These are phyloP conservation scores for Pseudobourletiella spinata DNA, from an alignment of 1,140 invertebrate genomes.

Conservation along the genomic window DNA sequence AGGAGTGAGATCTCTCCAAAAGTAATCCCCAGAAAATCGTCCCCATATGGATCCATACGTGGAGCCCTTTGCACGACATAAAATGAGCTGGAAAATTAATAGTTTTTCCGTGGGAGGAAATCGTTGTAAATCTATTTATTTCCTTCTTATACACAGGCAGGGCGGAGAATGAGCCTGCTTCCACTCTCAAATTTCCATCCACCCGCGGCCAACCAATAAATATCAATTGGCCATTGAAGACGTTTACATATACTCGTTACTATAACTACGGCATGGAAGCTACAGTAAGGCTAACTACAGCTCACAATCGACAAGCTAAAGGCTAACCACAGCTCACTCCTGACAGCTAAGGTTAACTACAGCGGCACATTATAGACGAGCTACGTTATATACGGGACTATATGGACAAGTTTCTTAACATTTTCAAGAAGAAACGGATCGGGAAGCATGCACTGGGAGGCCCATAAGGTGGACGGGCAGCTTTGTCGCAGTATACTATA, in stretches of 20 bases:
- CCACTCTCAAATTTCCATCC: not conserved
- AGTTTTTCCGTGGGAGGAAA: not conserved
- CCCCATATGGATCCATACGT: not conserved
- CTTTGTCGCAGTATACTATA: no score
- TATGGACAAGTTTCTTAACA: no score
- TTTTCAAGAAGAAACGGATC: no score
- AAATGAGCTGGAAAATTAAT: not conserved
- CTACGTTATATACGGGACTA: no score
- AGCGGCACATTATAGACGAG: no score
- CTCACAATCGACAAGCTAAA: no score
- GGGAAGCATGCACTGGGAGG: no score
- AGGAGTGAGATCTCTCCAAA: no score
- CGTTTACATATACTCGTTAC: not conserved
- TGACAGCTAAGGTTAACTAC: no score
- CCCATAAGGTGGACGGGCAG: no score
- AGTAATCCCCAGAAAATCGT: not conserved
- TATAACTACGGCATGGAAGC: not conserved
- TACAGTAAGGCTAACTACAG: no score
- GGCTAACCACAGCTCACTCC: no score
- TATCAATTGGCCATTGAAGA: not conserved
- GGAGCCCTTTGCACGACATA: not conserved
- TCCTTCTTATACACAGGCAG: not conserved
- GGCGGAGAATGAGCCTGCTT: not conserved
- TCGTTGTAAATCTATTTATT: constrained; percentile 2
- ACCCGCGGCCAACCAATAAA: not conserved